Percentiles rank a stretch among this genome's conserved stretches.
phyloP scores from a whole-genome alignment of 2,113 vertebrate species.

The Poeciliopsis prolifica region DNA sequence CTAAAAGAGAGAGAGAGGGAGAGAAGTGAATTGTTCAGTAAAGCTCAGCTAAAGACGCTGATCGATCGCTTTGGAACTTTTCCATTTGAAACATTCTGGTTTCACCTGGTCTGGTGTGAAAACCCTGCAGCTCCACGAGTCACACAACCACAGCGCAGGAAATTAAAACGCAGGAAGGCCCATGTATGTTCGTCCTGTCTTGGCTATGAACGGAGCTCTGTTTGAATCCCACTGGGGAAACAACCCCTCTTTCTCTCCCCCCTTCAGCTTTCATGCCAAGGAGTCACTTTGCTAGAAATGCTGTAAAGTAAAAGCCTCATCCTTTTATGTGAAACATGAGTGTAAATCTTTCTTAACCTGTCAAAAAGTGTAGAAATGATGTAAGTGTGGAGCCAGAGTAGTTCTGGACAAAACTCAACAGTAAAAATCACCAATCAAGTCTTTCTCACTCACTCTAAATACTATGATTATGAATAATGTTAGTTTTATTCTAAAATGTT shows the following conservation, averaged over 20 bases:
- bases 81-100: constrained; percentile 15
- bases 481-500: too few relatives aligned
- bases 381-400: neutral
- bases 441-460: too few relatives aligned
- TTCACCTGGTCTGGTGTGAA: neutral
- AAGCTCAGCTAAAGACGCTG: constrained; percentile 17
- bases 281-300: constrained; percentile 55
- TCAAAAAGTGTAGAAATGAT: neutral
- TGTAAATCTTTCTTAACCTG: constrained; percentile 17
- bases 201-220: constrained; percentile 68
- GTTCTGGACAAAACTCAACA: too few relatives aligned
- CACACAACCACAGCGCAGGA: constrained; percentile 35
- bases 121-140: constrained; percentile 44
- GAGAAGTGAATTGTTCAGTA: too few relatives aligned
- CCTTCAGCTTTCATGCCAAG: constrained; percentile 47
- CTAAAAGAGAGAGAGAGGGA: too few relatives aligned
- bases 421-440: too few relatives aligned
- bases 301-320: constrained; percentile 57
- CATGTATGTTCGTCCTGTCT: constrained; percentile 66
- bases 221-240: constrained; percentile 59
- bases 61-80: constrained; percentile 23
- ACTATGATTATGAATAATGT: too few relatives aligned
- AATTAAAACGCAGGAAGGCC: constrained; percentile 57
- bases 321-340: constrained; percentile 50
- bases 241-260: neutral